Base-by-base conservation (phyloP, 2,888 invertebrate genomes). In the Eledone cirrhosa region DNA sequence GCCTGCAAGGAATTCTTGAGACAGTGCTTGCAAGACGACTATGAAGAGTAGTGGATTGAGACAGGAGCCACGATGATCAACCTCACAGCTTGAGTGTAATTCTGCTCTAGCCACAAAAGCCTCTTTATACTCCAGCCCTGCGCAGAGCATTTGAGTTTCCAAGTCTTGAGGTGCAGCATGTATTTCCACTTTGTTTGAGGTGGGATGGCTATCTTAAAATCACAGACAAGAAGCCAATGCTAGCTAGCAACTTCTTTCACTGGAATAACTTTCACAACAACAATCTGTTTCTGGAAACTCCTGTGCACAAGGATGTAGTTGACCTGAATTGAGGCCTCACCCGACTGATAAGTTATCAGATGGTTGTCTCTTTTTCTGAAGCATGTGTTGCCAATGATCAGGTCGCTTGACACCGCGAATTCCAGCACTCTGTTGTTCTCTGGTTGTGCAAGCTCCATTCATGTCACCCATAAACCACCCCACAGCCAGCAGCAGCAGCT, bases 381-480 rank as follows among this genome's bases (percentile, higher is more conserved):
- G 24, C 69, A 41, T 29, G 77, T 79, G 41, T 79, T 79, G 41
- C 79, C 79, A n/a, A 79, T 53, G 19, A 79, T 63, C 13, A 79
- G 77, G 27, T 77, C 63, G 69, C 77, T 79, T 24, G 79, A 77
- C 48, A 79, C 13, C 33, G 79, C 79, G 47, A 79, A 79, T 29
- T 79, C 79, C 22, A 77, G 74, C 2, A 78, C 33, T 67, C 78
- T 33, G 72, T 77, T 63, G 16, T 77, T 59, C 31, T 79, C 77
- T 16, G 53, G 69, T 79, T 77, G 11, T 47, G 67, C 14, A 48
- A 22, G 7, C 69, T 72, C 24, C 77, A 72, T 24, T 72, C 79
- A 48, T 33, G 19, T 48, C 77, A 69, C 4, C 77, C 59, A 19
- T 79, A 72, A 5, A 77, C 77, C 7, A 77, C 79, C 27, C 74